Base-by-base conservation (phyloP, 2,113 vertebrate species). In the Nothobranchius furzeri region DNA sequence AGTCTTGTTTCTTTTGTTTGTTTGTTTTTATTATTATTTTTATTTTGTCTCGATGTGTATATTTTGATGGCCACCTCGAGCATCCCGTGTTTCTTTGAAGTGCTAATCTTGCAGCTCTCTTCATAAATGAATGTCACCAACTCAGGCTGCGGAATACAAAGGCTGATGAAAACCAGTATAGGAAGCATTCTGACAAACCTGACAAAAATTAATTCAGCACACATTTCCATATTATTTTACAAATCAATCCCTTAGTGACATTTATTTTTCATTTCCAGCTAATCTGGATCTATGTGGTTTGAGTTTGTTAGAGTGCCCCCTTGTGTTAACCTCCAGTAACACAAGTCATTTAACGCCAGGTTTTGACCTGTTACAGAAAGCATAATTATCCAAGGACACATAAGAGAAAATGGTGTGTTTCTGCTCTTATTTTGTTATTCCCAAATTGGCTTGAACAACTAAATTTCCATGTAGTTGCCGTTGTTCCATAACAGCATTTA, bases 401-500 rank as follows among this genome's bases (percentile, higher is more conserved):
- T 20, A 20, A 20, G 20, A 20, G 20, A 20, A 20, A 20, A 20
- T 20, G 20, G 20, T 25, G 24, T 25, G 12, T 52, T 30, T 6
- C 12, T 25, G 51, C 10, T 12, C 20, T 30, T 9, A 52, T 25
- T 30, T 11, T 9, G 15, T 45, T 46, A 7, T 6, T 11, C 11
- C 13, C 35, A 10, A 37, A 54, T 20, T 20, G 20, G 20, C 20
- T 20, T 20, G 20, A 20, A 20, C 20, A 20, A 20, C 20, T 20
- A 20, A 20, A 20, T 20, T 20, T 20, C 20, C 20, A 20, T 20
- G 20, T 20, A 20, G 20, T 20, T 45, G 59, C 68, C 76, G 40
- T 60, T 24, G 13, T 59, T 30, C 42, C 37, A 40, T 30, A 64
- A 86, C 70, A 58, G 42, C 54, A 15, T 37, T 24, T 43, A 60